These are phyloP conservation scores for Uropsilus gracilis DNA, from an alignment of 2,113 vertebrate genomes.

Conservation along the genomic window DNA sequence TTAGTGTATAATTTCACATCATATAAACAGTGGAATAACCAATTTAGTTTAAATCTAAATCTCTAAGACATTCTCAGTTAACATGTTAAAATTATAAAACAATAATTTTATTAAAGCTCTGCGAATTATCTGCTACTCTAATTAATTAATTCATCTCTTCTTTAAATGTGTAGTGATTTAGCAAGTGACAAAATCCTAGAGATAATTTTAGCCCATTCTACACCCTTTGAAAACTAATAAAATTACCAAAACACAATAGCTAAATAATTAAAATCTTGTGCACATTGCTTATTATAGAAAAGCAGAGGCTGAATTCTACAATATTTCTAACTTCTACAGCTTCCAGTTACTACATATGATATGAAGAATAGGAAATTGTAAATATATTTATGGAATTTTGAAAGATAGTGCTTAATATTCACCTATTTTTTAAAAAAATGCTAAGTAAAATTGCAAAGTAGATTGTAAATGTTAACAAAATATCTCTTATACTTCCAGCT, in stretches of 20 bases:
- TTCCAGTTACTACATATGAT: neutral
- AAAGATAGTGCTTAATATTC: neutral
- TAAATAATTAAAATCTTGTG: conserved; percentile 30
- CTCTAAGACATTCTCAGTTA: neutral
- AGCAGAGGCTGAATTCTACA: neutral
- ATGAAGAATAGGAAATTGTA: neutral
- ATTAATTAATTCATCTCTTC: neutral
- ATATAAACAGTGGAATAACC: neutral
- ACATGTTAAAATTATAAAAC: neutral
- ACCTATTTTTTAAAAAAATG: neutral
- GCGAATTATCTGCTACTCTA: neutral
- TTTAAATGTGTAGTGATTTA: neutral
- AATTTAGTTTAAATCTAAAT: neutral
- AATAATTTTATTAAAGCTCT: neutral
- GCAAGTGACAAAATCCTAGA: neutral
- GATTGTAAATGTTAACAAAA: neutral
- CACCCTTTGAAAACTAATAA: neutral
- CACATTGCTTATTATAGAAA: neutral
- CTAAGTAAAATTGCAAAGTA: neutral
- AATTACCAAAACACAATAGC: neutral
- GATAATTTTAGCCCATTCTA: neutral
- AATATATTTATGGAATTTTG: neutral
- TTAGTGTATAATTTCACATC: neutral
- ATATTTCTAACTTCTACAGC: neutral
- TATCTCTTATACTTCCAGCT: neutral